Base-by-base conservation (phyloP, 1,140 invertebrate genomes). In the Colletes latitarsis region DNA sequence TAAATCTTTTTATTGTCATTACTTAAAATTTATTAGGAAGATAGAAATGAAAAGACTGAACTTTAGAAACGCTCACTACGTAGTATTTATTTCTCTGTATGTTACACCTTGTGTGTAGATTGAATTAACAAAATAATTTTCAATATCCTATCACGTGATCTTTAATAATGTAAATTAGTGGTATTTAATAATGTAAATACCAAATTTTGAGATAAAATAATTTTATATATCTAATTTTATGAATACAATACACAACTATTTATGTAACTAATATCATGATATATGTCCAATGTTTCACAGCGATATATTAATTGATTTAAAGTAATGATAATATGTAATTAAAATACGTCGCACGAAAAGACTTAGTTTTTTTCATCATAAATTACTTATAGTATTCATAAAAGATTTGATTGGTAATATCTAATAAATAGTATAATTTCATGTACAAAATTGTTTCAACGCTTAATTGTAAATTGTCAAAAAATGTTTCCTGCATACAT, bases 41-140 rank as follows among this genome's bases (percentile, higher is more conserved):
- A 67, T 86, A 86, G 75, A 63, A 71, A 64, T 64, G 62, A 82
- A 86, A 86, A 86, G 84, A 86, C 84, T 86, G 84, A 86, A 74
- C 41, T 74, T 68, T 79, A 79, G 69, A 73, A 85, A 64, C 63
- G 80, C 62, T 85, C 80, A 82, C 66, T 86, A 76, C 43, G 53
- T 78, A 82, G 60, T 71, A 76, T 82, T 82, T 75, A 69, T 81
- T 62, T 66, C 3, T 52, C 43, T 66, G 9, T 73, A 46, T 10
- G 39, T 63, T 60, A 60, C 4, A 30, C 21, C 55, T 17, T 80
- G 14, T 30, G 52, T 75, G 74, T 21, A 74, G 53, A 80, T 80
- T 52, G 19, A 57, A 73, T n/a, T 78, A 78, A n/a, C 6, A 78
- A 52, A 71, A 14, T 71, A 52, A 71, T 73, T 55, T 69, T 71